phyloP scores from a whole-genome alignment of 2,888 invertebrate species.

The Crioceris asparagi region DNA sequence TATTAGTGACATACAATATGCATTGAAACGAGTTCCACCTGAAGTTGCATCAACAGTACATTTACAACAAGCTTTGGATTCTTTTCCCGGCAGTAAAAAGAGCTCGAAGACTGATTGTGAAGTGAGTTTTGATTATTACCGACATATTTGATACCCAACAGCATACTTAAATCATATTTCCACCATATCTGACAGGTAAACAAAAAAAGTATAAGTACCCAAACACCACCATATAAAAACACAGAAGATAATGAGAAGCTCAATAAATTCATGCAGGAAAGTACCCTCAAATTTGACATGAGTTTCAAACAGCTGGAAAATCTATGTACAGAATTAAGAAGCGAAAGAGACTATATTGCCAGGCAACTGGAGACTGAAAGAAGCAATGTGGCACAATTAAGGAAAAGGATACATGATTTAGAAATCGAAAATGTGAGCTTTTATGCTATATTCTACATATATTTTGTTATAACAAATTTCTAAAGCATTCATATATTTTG shows the following conservation, averaged over 20 bases:
- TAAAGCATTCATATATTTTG: too few species aligned
- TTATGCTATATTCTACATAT: background rate
- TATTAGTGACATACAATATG: slow-evolving; percentile 33
- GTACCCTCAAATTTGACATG: slow-evolving; percentile 31
- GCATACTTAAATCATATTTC: too few species aligned
- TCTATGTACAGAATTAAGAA: slow-evolving; percentile 30
- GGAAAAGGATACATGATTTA: slow-evolving; percentile 28
- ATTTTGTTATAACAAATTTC: too few species aligned
- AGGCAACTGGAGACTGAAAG: slow-evolving; percentile 26
- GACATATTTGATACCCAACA: too few species aligned
- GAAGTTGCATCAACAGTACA: slow-evolving; percentile 31
- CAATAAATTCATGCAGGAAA: slow-evolving; percentile 33
- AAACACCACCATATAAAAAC: slow-evolving; percentile 27
- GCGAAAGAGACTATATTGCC: slow-evolving; percentile 32
- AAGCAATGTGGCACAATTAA: slow-evolving; percentile 25
- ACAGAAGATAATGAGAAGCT: slow-evolving; percentile 28
- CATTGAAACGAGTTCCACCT: slow-evolving; percentile 33
- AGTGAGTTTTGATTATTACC: slow-evolving; percentile 1
- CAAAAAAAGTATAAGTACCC: slow-evolving; percentile 10
- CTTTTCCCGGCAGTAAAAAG: slow-evolving; percentile 15
- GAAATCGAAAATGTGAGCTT: slow-evolving; percentile 27
- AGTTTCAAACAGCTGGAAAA: slow-evolving; percentile 35
- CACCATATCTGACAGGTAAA: too few species aligned
- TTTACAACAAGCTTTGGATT: slow-evolving; percentile 21
- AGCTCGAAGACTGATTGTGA: background rate